Conservation (phyloP, 2,797 vertebrate species). For the Amazona ochrocephala region DNA sequence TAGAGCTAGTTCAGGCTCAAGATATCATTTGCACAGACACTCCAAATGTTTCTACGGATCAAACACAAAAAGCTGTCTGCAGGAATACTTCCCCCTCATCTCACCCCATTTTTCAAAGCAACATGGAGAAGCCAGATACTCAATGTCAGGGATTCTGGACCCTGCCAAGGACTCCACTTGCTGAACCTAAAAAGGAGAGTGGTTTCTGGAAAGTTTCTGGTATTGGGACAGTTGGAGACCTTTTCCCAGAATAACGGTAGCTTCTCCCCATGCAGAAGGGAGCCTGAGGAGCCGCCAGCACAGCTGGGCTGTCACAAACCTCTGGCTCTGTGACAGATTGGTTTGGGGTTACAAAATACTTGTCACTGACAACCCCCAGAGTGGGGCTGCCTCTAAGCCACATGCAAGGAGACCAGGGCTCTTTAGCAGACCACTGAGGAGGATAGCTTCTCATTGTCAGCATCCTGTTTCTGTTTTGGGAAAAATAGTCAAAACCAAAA, state of each 20-base stretch:
- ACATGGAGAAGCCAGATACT: neutral
- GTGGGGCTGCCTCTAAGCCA: neutral
- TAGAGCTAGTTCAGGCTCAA: neutral
- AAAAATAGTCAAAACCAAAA: slow-evolving; percentile 28
- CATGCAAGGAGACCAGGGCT: fast-evolving
- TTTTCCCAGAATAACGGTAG: neutral
- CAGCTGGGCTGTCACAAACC: neutral
- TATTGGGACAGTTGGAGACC: neutral
- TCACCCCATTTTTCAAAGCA: neutral
- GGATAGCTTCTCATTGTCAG: neutral
- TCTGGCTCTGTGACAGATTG: neutral
- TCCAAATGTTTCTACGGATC: neutral
- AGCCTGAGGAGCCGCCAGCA: neutral
- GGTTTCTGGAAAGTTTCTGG: neutral
- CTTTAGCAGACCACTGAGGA: neutral
- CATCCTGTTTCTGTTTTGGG: slow-evolving; percentile 28
- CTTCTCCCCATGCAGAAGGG: neutral
- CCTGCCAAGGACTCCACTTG: neutral
- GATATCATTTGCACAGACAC: neutral
- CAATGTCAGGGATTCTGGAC: neutral
- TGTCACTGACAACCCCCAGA: neutral
- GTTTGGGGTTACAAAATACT: neutral
- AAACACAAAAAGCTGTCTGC: neutral
- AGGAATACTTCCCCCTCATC: neutral
- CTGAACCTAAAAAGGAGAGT: neutral